A percentile compares a stretch with the other conserved stretches of the same genome.
Conservation (phyloP, 2,888 invertebrate species). For the Apodemia duryi region DNA sequence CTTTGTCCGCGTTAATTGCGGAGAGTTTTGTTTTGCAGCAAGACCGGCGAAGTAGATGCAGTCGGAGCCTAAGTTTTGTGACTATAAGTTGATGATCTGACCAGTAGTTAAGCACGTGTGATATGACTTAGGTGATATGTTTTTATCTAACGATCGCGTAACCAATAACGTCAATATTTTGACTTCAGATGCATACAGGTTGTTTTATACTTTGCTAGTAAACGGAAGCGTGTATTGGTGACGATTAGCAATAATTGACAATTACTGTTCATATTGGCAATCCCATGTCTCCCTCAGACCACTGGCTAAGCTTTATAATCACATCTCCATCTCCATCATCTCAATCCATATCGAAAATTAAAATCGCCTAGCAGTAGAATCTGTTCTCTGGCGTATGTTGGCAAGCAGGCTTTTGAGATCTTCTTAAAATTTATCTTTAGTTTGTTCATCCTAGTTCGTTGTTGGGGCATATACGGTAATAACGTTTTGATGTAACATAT, state of each 20-base stretch:
- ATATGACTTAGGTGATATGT: background rate
- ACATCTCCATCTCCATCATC: background rate
- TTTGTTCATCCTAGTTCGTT: background rate
- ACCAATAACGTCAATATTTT: background rate
- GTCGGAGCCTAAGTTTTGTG: background rate
- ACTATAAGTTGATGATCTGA: background rate
- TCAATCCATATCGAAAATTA: background rate
- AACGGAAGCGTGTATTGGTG: background rate
- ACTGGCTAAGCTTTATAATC: background rate
- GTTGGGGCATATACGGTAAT: background rate
- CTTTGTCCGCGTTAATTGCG: background rate
- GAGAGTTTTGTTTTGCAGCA: background rate
- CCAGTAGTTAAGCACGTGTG: conserved; percentile 1
- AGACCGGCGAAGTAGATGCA: background rate
- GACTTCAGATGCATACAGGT: background rate
- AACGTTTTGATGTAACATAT: background rate
- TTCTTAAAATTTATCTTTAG: background rate
- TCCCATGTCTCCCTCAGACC: background rate
- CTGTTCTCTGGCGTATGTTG: background rate
- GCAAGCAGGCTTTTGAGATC: background rate
- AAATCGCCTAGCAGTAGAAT: background rate
- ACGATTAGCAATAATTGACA: background rate
- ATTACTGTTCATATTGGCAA: background rate
- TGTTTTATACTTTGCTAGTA: background rate
- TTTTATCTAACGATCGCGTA: background rate